Base-by-base conservation (phyloP, 1,140 invertebrate genomes). In the Drosophila athabasca region DNA sequence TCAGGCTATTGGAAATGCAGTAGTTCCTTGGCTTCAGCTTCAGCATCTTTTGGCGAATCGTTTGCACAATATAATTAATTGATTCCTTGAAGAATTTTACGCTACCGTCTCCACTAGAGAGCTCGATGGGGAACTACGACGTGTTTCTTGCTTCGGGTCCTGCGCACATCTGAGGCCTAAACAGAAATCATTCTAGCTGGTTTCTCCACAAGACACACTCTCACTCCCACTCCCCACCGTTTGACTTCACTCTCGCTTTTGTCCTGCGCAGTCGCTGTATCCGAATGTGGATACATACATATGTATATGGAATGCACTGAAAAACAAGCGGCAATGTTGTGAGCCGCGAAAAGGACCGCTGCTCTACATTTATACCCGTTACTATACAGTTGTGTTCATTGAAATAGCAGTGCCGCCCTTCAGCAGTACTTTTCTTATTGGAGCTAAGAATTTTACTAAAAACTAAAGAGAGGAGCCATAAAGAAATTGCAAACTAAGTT, bases 111-210 rank as follows among this genome's bases (percentile, higher is more conserved):
- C 51, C 45, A 44, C 49, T 65, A 65, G 45, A 69, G 52, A 35
- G 31, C 31, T 46, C 35, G 26, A 52, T 31, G 29, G 35, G 54
- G 62, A 46, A 71, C 53, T 65, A 69, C 58, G 65, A 81, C 65
- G 74, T 85, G 82, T 81, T 50, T 70, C 70, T 85, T 64, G 65
- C 45, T 82, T 58, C 48, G 55, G 50, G 58, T 87, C 69, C 65
- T 87, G 78, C 78, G 74, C 82, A 85, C 81, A 85, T 87, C 81
- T 85, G 77, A 54, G 73, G 44, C 64, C 54, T 59, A 57, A 62
- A 69, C 55, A 5, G 45, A 45, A 58, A 43, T 39, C 49, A 13
- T 13, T 54, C 19, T 54, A 35, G 31, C 54, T 57, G 46, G 31
- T 24, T 41, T 57, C 29, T 19, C 31, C 62, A 50, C 54, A 26